A percentile compares a stretch with the other conserved stretches of the same genome.
Evolutionary conservation across 2,797 vertebrate genomes (phyloP).

Genomic region (Eleutherodactylus coqui): DNA sequence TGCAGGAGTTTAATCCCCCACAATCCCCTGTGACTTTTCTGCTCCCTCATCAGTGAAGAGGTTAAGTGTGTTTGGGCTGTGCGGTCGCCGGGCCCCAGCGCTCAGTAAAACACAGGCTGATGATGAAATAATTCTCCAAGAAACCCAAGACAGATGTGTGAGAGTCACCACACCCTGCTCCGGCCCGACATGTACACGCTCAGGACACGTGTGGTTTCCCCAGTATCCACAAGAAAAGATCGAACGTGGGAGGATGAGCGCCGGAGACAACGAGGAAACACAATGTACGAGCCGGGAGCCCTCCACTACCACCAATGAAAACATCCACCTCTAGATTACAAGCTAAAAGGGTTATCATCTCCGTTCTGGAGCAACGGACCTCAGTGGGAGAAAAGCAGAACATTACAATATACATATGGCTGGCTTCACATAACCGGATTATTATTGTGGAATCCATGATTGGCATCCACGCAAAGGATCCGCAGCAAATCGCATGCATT

Average conservation of each 20-base stretch:
- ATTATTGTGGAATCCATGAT: too few relatives aligned
- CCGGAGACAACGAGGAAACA: too few relatives aligned
- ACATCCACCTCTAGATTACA: not conserved
- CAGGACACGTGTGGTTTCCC: not conserved
- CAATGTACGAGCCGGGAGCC: not conserved
- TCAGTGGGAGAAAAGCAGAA: too few relatives aligned
- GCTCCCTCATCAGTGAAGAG: not conserved
- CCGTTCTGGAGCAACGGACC: too few relatives aligned
- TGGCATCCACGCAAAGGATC: too few relatives aligned
- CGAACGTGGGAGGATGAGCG: not conserved
- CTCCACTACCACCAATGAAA: too few relatives aligned
- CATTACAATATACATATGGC: too few relatives aligned
- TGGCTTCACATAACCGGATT: too few relatives aligned
- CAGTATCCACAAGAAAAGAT: not conserved
- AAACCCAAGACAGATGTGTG: constrained; percentile 36
- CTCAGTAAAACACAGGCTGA: not conserved
- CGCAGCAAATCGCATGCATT: too few relatives aligned
- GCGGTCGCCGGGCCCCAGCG: not conserved
- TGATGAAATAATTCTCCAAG: constrained; percentile 31
- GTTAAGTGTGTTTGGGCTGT: constrained; percentile 10
- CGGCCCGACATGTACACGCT: constrained; percentile 12
- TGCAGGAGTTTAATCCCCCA: not conserved
- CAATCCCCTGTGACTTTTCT: not conserved
- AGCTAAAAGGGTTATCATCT: not conserved
- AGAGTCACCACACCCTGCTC: constrained; percentile 11